A percentile compares a stretch with the other conserved stretches of the same genome.
These are phyloP conservation scores for Cheirogaleus medius DNA, from an alignment of 2,113 vertebrate species.

Conservation along the genomic window DNA sequence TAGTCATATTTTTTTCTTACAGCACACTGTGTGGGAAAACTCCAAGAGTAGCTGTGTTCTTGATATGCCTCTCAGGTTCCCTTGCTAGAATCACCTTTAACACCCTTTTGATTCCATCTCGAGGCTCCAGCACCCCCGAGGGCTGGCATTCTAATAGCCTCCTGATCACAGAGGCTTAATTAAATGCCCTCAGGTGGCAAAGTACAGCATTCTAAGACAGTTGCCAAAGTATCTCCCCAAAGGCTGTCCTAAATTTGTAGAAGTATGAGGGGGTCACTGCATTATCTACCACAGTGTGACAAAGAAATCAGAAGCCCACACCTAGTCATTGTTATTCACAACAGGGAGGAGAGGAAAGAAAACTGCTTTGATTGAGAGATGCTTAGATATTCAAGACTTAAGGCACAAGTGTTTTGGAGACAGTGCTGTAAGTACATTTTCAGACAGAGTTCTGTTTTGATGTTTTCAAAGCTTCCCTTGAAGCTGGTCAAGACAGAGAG, in stretches of 20 bases:
- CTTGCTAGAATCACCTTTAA: not conserved
- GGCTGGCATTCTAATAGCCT: not conserved
- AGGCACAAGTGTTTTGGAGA: not conserved
- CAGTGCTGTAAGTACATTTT: not conserved
- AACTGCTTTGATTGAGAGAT: not conserved
- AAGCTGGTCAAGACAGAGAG: not conserved
- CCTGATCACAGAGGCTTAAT: not conserved
- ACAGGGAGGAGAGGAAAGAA: not conserved
- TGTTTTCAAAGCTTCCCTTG: conserved; percentile 44
- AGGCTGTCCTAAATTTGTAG: not conserved
- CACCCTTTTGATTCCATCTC: not conserved
- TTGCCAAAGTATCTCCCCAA: rapidly evolving
- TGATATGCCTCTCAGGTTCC: not conserved
- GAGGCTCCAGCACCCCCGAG: not conserved
- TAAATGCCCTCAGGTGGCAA: not conserved
- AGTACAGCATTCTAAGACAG: not conserved
- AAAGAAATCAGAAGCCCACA: not conserved
- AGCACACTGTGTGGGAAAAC: not conserved
- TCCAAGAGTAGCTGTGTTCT: no score
- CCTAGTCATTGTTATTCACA: not conserved
- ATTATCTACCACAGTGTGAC: rapidly evolving
- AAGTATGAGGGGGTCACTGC: not conserved
- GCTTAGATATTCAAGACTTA: not conserved
- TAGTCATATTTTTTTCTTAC: not conserved
- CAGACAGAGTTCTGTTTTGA: not conserved